phyloP scores from a whole-genome alignment of 2,888 invertebrate genomes.

The Horisme vitalbata region DNA sequence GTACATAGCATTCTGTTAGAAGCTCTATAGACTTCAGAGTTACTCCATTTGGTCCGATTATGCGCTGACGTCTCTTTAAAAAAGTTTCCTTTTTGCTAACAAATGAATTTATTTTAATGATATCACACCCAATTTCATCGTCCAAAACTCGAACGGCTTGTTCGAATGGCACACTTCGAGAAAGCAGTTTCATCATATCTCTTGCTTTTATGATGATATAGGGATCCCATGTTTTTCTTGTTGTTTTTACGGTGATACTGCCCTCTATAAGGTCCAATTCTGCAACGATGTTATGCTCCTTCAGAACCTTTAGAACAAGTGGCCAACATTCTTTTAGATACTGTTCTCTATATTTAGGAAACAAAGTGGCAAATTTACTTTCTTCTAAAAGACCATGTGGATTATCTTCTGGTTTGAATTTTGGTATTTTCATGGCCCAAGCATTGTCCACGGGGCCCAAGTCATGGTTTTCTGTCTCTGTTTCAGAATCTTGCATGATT shows the following conservation, averaged over 20 bases:
- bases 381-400: conserved; percentile 94
- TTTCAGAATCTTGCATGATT: conserved; percentile 45
- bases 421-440: conserved; percentile 93
- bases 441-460: conserved; percentile 90
- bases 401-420: conserved; percentile 94
- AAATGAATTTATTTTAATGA: conserved; percentile 96
- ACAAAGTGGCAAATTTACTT: conserved; percentile 97
- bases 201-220: conserved; percentile 97
- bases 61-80: conserved; percentile 95
- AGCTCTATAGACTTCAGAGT: conserved; percentile 98
- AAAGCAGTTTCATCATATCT: conserved; percentile 96
- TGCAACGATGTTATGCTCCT: conserved; percentile 90
- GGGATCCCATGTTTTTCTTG: conserved; percentile 99
- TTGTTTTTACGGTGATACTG: conserved; percentile 96
- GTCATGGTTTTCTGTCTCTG: conserved; percentile 50
- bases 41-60: conserved; percentile 99
- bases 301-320: conserved; percentile 92
- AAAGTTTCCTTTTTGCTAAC: conserved; percentile 96
- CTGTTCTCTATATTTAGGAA: conserved; percentile 98
- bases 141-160: conserved; percentile 94
- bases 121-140: conserved; percentile 96
- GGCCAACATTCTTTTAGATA: conserved; percentile 98
- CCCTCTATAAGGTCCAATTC: conserved; percentile 97
- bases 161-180: conserved; percentile 98
- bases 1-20: conserved; percentile 96